phyloP scores from a whole-genome alignment of 2,888 invertebrate genomes.

The Scaptomyza polygonia region DNA sequence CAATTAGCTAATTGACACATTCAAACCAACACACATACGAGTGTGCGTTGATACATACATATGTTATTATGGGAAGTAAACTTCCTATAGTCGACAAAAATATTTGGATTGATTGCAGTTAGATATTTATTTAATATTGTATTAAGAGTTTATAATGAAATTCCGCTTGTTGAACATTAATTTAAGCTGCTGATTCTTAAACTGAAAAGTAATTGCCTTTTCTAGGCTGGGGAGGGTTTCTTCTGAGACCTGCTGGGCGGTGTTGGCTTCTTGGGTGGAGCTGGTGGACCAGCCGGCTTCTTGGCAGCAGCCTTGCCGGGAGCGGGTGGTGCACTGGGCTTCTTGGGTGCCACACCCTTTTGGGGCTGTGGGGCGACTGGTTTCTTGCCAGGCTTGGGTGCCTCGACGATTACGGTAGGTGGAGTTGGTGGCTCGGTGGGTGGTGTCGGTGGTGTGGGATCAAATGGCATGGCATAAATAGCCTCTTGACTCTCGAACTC shows the following conservation, averaged over 20 bases:
- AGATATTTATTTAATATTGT: slow-evolving; percentile 67
- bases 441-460: slow-evolving; percentile 57
- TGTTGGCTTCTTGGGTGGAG: slow-evolving; percentile 55
- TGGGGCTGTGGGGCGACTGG: slow-evolving; percentile 58
- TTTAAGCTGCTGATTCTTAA: slow-evolving; percentile 22
- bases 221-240: slow-evolving; percentile 59
- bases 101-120: slow-evolving; percentile 52
- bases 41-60: background rate
- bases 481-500: slow-evolving; percentile 18
- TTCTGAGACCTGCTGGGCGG: slow-evolving; percentile 61
- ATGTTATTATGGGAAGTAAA: slow-evolving; percentile 1
- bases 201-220: background rate
- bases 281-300: slow-evolving; percentile 48
- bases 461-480: slow-evolving; percentile 28
- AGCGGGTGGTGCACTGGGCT: slow-evolving; percentile 32
- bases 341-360: slow-evolving; percentile 51
- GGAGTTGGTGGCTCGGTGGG: slow-evolving; percentile 54
- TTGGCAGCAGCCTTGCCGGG: slow-evolving; percentile 56
- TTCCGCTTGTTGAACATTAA: slow-evolving; percentile 66
- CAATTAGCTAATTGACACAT: slow-evolving; percentile 51
- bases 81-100: slow-evolving; percentile 6
- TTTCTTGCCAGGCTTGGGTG: slow-evolving; percentile 54
- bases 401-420: slow-evolving; percentile 44
- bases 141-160: slow-evolving; percentile 69
- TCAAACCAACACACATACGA: background rate